Conservation (phyloP, 2,797 vertebrate genomes). For the Sarcophilus harrisii region DNA sequence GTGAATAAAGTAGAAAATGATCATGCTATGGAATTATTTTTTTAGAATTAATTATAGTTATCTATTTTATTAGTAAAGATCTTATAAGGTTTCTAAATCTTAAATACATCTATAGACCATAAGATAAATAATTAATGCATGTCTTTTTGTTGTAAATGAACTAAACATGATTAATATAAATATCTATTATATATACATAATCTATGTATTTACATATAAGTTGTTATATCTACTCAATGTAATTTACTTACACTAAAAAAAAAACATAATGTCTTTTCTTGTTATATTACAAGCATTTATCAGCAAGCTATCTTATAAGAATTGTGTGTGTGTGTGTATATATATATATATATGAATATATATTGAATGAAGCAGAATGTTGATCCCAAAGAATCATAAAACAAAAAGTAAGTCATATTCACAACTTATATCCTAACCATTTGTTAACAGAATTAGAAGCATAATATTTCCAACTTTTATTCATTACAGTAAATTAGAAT, state of each 20-base stretch:
- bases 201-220: not conserved
- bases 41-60: not conserved
- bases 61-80: not conserved
- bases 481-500: slow-evolving; percentile 52
- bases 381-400: not conserved
- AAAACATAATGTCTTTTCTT: not conserved
- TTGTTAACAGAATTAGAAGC: slow-evolving; percentile 24
- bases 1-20: not conserved
- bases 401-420: not conserved
- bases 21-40: not conserved
- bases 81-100: not conserved
- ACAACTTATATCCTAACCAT: slow-evolving; percentile 20
- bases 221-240: not conserved
- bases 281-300: not conserved
- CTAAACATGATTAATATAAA: not conserved
- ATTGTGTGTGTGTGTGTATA: not conserved
- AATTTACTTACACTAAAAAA: not conserved
- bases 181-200: not conserved
- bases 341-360: no score
- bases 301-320: not conserved
- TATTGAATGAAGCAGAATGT: not conserved
- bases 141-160: not conserved
- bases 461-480: slow-evolving; percentile 50
- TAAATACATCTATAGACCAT: not conserved
- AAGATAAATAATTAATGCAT: not conserved